Evolutionary conservation across 2,888 invertebrate genomes (phyloP).

Genomic region (Clivina fossor): DNA sequence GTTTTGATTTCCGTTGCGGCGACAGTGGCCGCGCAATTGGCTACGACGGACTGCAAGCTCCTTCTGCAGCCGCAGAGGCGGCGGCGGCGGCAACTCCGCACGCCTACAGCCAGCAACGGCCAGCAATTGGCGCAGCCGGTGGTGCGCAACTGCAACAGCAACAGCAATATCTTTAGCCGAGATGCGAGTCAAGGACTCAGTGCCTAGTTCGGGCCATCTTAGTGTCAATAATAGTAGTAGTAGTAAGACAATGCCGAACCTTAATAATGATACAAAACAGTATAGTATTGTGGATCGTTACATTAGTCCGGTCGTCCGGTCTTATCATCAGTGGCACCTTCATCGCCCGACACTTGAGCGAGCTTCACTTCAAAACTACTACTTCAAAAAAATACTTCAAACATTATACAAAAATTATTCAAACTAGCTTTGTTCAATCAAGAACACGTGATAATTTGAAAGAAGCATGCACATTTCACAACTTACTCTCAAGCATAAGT

Average conservation of each 20-base stretch:
- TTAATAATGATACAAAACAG: slow-evolving; percentile 48
- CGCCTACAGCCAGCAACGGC: slow-evolving; percentile 36
- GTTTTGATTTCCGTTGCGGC: slow-evolving; percentile 54
- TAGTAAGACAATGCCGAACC: slow-evolving; percentile 26
- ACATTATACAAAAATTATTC: slow-evolving; percentile 22
- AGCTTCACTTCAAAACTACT: slow-evolving; percentile 31
- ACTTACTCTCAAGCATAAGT: no score
- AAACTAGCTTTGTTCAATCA: no score
- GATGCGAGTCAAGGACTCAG: slow-evolving; percentile 22
- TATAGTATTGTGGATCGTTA: slow-evolving; percentile 49
- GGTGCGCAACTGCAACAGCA: slow-evolving; percentile 41
- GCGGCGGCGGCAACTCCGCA: slow-evolving; percentile 1
- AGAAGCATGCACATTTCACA: no score
- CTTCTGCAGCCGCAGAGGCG: slow-evolving; percentile 14
- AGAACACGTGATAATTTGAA: no score
- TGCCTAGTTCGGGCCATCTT: slow-evolving; percentile 31
- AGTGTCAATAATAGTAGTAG: slow-evolving; percentile 35
- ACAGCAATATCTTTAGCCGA: slow-evolving; percentile 1
- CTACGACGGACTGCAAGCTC: slow-evolving; percentile 50
- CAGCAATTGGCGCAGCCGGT: not conserved
- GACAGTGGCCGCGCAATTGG: slow-evolving; percentile 51
- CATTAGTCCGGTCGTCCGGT: slow-evolving; percentile 37
- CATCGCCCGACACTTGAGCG: slow-evolving; percentile 40
- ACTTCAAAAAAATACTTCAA: no score
- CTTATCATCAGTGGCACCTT: slow-evolving; percentile 39